Conservation (phyloP, 1,140 invertebrate genomes). For the Neodiprion lecontei region DNA sequence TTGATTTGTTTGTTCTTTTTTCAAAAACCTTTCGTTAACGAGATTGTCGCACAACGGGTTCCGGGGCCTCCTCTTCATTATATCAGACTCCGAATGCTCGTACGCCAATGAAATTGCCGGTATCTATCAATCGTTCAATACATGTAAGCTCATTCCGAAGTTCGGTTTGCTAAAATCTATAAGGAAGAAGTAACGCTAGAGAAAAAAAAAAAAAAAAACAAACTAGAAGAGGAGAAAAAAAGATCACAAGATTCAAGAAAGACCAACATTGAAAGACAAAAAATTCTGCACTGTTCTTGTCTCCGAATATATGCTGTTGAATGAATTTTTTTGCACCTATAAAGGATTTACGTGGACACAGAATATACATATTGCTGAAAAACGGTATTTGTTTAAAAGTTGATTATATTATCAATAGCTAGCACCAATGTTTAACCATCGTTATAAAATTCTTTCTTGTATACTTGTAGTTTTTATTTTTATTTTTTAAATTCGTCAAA, state of each 20-base stretch:
- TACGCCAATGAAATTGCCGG: slow-evolving; percentile 99
- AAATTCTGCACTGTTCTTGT: too few species aligned
- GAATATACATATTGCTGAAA: too few species aligned
- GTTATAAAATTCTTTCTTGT: too few species aligned
- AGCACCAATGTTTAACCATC: too few species aligned
- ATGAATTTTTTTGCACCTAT: too few species aligned
- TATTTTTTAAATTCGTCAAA: too few species aligned
- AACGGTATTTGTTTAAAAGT: too few species aligned
- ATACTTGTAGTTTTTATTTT: too few species aligned
- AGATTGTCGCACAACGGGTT: slow-evolving; percentile 96
- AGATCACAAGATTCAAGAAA: neutral
- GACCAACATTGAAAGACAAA: too few species aligned
- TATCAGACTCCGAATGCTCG: slow-evolving; percentile 97
- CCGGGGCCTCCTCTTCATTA: slow-evolving; percentile 98
- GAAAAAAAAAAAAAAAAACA: neutral
- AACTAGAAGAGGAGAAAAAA: neutral
- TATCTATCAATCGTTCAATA: slow-evolving; percentile 68
- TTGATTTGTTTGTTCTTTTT: neutral
- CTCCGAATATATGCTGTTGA: too few species aligned
- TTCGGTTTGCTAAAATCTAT: neutral
- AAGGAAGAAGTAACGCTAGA: neutral
- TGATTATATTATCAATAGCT: too few species aligned
- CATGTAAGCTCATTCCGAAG: neutral
- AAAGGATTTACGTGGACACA: too few species aligned
- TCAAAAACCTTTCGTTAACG: slow-evolving; percentile 96